Percentiles rank a stretch among this genome's conserved stretches.
Evolutionary conservation across 2,797 vertebrate genomes (phyloP).

Genomic region (Coregonus sp.): DNA sequence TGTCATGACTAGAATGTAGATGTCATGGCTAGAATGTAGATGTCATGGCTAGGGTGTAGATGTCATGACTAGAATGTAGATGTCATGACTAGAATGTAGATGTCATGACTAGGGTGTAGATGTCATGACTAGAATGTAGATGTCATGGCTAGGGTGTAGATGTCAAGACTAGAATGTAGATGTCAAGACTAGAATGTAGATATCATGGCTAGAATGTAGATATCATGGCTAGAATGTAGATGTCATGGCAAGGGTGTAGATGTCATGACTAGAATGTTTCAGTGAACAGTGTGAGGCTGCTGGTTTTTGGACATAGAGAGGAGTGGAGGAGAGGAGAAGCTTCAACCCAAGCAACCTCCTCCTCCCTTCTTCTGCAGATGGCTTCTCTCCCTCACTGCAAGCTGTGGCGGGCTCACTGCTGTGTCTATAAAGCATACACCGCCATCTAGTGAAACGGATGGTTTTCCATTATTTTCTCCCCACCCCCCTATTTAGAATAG

Average conservation of each 20-base stretch:
- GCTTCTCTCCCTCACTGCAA: background rate
- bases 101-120: too few species aligned
- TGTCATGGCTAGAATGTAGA: too few species aligned
- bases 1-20: too few species aligned
- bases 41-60: too few species aligned
- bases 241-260: constrained; percentile 23
- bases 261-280: constrained; percentile 44
- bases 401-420: background rate
- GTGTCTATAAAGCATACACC: constrained; percentile 81
- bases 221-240: too few species aligned
- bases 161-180: too few species aligned
- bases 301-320: background rate
- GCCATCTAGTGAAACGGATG: constrained; percentile 80
- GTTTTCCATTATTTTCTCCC: background rate
- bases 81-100: too few species aligned
- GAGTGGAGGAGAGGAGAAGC: constrained; percentile 26
- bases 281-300: background rate
- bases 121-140: too few species aligned
- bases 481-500: constrained; percentile 5
- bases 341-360: constrained; percentile 39
- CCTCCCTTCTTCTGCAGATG: constrained; percentile 29
- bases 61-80: too few species aligned
- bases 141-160: too few species aligned
- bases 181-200: too few species aligned
- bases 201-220: too few species aligned